Evolutionary conservation across 2,888 invertebrate genomes (phyloP), one percentile per base, ranked within the genome.

Genomic region (Dione juno): DNA sequence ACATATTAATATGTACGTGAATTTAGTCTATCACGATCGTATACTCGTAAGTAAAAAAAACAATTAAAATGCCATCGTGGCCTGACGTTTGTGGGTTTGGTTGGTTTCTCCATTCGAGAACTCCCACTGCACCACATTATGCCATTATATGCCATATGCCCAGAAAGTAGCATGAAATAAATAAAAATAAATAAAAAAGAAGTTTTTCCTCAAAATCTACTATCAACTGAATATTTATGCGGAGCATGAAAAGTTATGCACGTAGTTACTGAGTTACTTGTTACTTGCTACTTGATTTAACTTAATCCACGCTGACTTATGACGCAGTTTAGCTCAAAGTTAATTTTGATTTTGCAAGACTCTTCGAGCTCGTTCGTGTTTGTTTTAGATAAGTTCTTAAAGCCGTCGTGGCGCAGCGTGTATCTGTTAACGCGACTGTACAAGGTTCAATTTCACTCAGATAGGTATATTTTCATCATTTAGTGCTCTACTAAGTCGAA

Each of bases 241-340:
- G 52, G 16, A 65, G 58, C 35, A 35, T 59, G 9, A 37, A 45
- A 70, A 70, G 37, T 70, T 70, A 10, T 48, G 28, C 52, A 16
- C 37, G 41, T 43, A 53, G 52, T 70, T 66, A 52, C 58, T 48
- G n/a, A 67, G 41, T 61, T 61, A 59, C 59, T 66, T 50, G 59
- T 64, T 50, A 19, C 50, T 28, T 28, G 28, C 28, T 58, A 58
- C 43, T 52, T 52, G 69, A 59, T 59, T 66, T 66, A 50, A 59
- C 43, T 70, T 70, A 57, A 65, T 35, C 7, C 50, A 21, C 16
- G 45, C 35, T 16, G 28, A 61, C n/a, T 61, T 61, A 61, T 21
- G 14, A 64, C n/a, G 40, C 37, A 64, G 64, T 52, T 64, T 21
- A 35, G 13, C 2, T 40, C 3, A 40, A 64, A 64, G 14, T 52